Evolutionary conservation across 2,888 invertebrate genomes (phyloP), one percentile per base, ranked within the genome.

Genomic region (Spodoptera exigua): DNA sequence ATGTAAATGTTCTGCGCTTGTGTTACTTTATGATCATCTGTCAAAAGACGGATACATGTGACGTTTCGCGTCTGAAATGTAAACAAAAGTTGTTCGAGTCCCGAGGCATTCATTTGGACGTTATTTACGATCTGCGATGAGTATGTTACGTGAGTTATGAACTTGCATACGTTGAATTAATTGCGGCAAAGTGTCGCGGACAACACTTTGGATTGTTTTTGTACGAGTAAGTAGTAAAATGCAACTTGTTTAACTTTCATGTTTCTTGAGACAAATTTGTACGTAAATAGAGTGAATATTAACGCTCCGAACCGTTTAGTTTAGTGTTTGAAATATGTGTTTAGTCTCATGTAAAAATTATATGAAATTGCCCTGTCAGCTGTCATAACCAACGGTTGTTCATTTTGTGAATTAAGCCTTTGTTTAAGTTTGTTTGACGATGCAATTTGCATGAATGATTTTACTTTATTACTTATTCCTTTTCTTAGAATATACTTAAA

Each of bases 21-120:
- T 92, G 91, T 91, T 88, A 71, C 86, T 89, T 85, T 92, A 91
- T 90, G 89, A 92, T 88, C 89, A 89, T 88, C 92, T 93, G 94
- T 93, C 94, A 93, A 93, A 93, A 91, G 89, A 88, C 85, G 83
- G 87, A 82, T 88, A 91, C 94, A 88, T 93, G 91, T 90, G 94
- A 93, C 94, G 91, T 93, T 94, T 91, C 82, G 90, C 73, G 69
- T 84, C 89, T 90, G 89, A 89, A 91, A 90, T 91, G 94, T 94
- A 94, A 94, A 94, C 94, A 94, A 93, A 91, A 90, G 85, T 91
- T 87, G 80, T 81, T 83, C 82, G 83, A 82, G 82, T 78, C 78
- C 85, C 83, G 74, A 75, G 78, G 80, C 82, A 81, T 83, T 83
- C 80, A 85, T 88, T 89, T 82, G 79, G 85, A 88, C 85, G 81